Percentiles rank a stretch among this genome's conserved stretches.
phyloP scores from a whole-genome alignment of 2,113 vertebrate genomes.

The Lathamus discolor region DNA sequence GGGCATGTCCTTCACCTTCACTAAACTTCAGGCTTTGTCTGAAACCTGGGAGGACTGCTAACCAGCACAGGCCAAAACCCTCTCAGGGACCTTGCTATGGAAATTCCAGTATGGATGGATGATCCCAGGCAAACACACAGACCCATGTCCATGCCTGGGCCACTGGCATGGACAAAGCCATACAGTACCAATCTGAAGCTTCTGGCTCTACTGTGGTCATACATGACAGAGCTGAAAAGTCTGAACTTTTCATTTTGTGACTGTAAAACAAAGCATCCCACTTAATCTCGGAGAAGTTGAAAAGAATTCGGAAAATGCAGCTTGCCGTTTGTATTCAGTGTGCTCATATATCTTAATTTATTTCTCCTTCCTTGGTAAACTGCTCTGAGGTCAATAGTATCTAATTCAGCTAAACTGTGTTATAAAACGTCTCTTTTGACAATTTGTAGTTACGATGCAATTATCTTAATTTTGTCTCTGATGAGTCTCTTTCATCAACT shows the following conservation, averaged over 20 bases:
- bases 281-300: neutral
- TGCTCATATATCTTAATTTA: neutral
- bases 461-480: slow-evolving; percentile 51
- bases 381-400: neutral
- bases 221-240: neutral
- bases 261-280: neutral
- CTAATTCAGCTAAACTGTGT: slow-evolving; percentile 15
- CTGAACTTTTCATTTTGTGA: neutral
- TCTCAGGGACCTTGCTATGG: neutral
- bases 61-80: neutral
- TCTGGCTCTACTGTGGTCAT: neutral
- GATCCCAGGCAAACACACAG: neutral
- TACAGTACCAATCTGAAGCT: neutral
- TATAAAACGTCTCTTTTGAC: neutral
- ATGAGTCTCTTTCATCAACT: neutral
- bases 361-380: slow-evolving; percentile 23
- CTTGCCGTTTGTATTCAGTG: neutral
- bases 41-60: neutral
- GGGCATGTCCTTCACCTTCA: neutral
- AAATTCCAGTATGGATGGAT: neutral
- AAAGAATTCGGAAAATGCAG: neutral
- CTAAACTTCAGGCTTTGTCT: neutral
- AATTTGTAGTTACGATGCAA: slow-evolving; percentile 28
- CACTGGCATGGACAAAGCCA: neutral
- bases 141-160: neutral